Conservation (phyloP, 2,888 invertebrate genomes). For the Cecidostiba fungosa region DNA sequence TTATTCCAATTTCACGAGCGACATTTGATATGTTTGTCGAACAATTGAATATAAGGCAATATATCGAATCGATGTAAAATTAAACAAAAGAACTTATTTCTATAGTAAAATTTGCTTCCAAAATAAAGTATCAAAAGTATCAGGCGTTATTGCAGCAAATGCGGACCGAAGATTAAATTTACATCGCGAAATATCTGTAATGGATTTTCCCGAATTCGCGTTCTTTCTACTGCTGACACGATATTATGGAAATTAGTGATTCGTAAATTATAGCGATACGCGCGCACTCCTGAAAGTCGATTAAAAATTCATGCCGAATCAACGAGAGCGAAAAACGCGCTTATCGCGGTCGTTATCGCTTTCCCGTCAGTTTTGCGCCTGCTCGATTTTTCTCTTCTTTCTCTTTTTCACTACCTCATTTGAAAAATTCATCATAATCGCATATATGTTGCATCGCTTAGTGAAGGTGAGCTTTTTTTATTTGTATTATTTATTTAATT, state of each 20-base stretch:
- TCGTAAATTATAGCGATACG: not conserved
- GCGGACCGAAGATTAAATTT: not conserved
- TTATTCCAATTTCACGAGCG: not conserved
- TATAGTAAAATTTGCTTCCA: not conserved
- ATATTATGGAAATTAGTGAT: conserved; percentile 17
- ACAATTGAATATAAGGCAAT: too few relatives aligned
- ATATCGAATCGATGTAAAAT: not conserved
- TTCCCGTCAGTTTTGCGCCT: not conserved
- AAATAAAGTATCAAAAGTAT: not conserved
- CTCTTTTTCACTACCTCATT: not conserved
- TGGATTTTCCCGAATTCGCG: not conserved
- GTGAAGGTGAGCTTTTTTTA: not conserved
- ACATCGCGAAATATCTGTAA: not conserved
- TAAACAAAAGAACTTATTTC: not conserved
- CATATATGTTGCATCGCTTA: not conserved
- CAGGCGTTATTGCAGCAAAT: not conserved
- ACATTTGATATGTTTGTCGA: too few relatives aligned
- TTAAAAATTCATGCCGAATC: conserved; percentile 13
- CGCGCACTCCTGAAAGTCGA: not conserved
- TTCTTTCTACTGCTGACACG: not conserved
- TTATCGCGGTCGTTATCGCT: conserved; percentile 50
- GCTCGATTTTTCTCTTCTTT: not conserved
- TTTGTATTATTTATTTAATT: not conserved
- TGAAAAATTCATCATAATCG: not conserved
- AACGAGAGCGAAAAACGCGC: conserved; percentile 1